Percentiles rank a stretch among this genome's conserved stretches.
These are phyloP conservation scores for Mycteria americana DNA, from an alignment of 2,797 vertebrate genomes.

Conservation along the genomic window DNA sequence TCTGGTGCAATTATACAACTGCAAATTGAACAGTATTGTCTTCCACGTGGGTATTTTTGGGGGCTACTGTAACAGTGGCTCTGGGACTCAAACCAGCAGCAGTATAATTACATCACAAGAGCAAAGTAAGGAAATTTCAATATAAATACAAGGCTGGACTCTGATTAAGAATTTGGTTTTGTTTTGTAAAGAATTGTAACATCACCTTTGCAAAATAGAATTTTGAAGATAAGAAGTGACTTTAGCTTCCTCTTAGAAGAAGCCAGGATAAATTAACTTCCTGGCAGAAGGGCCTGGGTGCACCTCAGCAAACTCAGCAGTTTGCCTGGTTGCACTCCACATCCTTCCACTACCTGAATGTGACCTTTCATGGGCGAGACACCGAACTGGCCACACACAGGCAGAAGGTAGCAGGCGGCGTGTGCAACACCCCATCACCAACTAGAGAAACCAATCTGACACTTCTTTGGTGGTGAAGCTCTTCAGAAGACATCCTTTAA, in stretches of 20 bases:
- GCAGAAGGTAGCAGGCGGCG: neutral
- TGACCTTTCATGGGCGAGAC: neutral
- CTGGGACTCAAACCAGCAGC: neutral
- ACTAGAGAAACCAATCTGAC: neutral
- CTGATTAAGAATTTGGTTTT: neutral
- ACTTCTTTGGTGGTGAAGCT: neutral
- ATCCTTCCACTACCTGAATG: neutral
- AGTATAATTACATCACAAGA: neutral
- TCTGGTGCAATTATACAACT: constrained; percentile 8
- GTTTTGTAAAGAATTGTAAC: neutral
- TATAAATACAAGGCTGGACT: neutral
- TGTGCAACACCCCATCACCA: neutral
- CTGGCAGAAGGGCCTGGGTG: neutral
- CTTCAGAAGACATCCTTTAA: neutral
- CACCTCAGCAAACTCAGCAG: neutral
- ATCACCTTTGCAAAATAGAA: neutral
- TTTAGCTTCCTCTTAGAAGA: neutral
- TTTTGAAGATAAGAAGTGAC: neutral
- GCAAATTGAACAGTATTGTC: neutral
- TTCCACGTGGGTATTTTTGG: neutral
- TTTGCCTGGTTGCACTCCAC: neutral
- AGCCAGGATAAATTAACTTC: neutral
- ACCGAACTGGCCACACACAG: neutral
- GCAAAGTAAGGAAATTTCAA: neutral
- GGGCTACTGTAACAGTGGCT: neutral